Conservation (phyloP, 2,797 vertebrate genomes). For the Lacerta agilis region DNA sequence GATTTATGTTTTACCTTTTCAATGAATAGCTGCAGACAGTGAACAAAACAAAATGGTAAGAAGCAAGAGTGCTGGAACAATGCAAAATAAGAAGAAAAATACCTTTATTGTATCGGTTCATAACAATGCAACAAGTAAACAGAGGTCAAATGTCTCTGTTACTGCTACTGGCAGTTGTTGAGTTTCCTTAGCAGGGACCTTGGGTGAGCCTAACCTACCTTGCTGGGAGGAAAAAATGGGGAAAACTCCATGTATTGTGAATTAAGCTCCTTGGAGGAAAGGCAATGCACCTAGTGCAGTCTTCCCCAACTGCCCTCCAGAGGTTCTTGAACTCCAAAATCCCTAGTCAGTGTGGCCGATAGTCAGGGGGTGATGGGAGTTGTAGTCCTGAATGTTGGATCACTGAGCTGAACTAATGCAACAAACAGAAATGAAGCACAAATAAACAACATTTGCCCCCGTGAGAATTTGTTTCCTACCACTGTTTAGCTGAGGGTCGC, state of each 20-base stretch:
- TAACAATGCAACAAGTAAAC: background rate
- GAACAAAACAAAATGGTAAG: too few relatives aligned
- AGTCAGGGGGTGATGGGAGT: too few relatives aligned
- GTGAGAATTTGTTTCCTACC: background rate
- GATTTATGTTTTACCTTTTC: too few relatives aligned
- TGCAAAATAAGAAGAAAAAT: background rate
- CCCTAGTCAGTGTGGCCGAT: too few relatives aligned
- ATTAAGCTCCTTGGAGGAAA: background rate
- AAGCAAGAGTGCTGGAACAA: background rate
- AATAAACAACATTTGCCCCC: background rate
- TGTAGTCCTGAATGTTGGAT: too few relatives aligned
- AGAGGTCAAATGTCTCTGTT: background rate
- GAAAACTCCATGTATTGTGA: background rate
- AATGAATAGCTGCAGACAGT: too few relatives aligned
- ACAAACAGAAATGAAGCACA: background rate
- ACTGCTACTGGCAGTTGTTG: background rate
- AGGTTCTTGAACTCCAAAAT: too few relatives aligned
- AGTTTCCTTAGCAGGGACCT: background rate
- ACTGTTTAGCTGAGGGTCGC: background rate
- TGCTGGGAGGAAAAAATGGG: background rate
- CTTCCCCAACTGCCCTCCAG: too few relatives aligned
- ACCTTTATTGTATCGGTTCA: too few relatives aligned
- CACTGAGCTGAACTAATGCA: too few relatives aligned
- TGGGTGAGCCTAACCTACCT: background rate
- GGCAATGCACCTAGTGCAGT: too few relatives aligned